These are phyloP conservation scores for Nestor notabilis DNA, from an alignment of 2,113 vertebrate genomes.

Conservation along the genomic window DNA sequence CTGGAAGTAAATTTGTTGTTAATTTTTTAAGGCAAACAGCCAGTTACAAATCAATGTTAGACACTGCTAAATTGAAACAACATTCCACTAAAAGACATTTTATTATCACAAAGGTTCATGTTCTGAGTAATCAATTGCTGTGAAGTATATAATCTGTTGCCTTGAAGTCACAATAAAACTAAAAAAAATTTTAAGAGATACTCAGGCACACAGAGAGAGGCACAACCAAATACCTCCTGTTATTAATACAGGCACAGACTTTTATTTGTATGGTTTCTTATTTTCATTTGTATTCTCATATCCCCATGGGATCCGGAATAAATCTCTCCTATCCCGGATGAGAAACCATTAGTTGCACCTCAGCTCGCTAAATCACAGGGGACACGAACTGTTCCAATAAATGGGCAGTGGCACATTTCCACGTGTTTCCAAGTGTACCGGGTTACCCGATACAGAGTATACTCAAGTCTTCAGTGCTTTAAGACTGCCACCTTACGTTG, in stretches of 20 bases:
- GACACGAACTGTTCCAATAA: background rate
- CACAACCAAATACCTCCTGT: background rate
- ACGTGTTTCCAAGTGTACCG: fast-evolving
- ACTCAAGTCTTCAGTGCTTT: background rate
- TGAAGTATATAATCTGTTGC: background rate
- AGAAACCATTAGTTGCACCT: background rate
- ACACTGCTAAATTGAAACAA: background rate
- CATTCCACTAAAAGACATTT: background rate
- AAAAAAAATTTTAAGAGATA: background rate
- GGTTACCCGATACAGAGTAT: fast-evolving
- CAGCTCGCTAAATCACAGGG: fast-evolving
- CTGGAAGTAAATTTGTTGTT: background rate
- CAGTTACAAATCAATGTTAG: background rate
- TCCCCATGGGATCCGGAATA: fast-evolving
- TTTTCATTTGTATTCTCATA: background rate
- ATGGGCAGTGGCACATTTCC: fast-evolving
- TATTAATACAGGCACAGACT: background rate
- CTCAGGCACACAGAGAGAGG: too few species aligned
- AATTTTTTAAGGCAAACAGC: background rate
- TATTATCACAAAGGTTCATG: background rate
- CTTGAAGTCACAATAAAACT: background rate
- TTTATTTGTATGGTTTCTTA: background rate
- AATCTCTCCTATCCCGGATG: background rate
- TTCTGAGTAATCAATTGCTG: background rate
- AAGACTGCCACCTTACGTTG: slow-evolving; percentile 49